These are phyloP conservation scores for Crotalus tigris DNA, from an alignment of 2,113 vertebrate species.

Conservation along the genomic window DNA sequence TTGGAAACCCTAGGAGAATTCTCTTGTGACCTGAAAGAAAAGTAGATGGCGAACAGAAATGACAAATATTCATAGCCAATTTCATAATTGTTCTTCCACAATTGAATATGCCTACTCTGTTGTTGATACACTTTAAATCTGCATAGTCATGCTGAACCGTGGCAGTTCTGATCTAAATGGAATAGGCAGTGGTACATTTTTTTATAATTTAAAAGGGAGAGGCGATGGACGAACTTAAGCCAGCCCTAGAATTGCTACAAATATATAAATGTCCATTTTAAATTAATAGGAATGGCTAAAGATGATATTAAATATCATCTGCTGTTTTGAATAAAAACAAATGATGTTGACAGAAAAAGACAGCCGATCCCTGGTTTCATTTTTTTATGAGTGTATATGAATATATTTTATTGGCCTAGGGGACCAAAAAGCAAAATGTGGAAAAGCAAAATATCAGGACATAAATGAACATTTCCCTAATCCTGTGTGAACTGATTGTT, in stretches of 20 bases:
- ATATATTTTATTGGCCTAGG: neutral
- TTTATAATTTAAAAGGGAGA: neutral
- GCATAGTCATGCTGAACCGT: neutral
- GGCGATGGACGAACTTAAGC: neutral
- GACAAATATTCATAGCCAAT: neutral
- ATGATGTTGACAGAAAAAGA: neutral
- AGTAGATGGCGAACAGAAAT: neutral
- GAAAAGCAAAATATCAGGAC: neutral
- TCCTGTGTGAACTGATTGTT: neutral
- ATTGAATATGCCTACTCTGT: neutral
- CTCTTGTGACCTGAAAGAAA: neutral
- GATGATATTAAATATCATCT: neutral
- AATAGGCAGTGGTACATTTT: neutral
- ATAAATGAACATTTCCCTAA: neutral
- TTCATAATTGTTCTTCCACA: neutral
- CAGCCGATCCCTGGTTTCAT: neutral
- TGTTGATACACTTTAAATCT: neutral
- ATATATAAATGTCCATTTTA: neutral
- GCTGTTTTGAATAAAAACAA: neutral
- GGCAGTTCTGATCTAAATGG: neutral
- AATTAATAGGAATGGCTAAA: neutral
- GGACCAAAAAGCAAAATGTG: neutral
- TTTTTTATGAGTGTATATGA: neutral
- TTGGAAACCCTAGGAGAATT: neutral
- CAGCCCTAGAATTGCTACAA: neutral